Evolutionary conservation across 2,113 vertebrate species (phyloP), one percentile per base, ranked within the genome.

Genomic region (Paradoxurus hermaphroditus): DNA sequence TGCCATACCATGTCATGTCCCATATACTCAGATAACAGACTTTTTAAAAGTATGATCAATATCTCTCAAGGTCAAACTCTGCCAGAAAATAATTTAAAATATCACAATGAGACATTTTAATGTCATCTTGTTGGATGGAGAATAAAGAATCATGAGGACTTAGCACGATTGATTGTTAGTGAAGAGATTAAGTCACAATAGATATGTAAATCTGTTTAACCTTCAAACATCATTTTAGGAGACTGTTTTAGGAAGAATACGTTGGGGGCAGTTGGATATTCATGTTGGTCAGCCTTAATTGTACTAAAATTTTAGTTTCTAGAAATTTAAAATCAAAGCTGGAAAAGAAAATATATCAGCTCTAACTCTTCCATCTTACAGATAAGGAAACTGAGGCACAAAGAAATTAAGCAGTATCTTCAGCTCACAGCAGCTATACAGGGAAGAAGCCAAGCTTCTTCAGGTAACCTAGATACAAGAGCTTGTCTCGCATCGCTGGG

Each of bases 121-220:
- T 81, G 44, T 89, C 81, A 83, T 88, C 53, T 88, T 93, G 25
- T 84, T 92, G 51, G 70, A 93, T 27, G 14, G 65, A 94, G 23
- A 86, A 82, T 94, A 73, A 92, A 67, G 39, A 93, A 94, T 84
- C 84, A 65, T 82, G n/a, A 91, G 31, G 70, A 79, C 19, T 94
- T 93, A 51, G 10, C 53, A 91, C 21, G 92, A 90, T 15, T 84
- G 65, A 73, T 94, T 59, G 29, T 86, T 39, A 65, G 67, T 68
- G 92, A 77, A 29, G 41, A 75, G 82, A 85, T 44, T 56, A 93
- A 84, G 25, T 94, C 82, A 81, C 41, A n/a, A 59, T 63, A 41
- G 3, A 21, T 83, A 44, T 27, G 34, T 92, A 92, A 94, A 34
- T 83, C 62, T 85, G 16, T 62, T 88, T 93, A 87, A 97, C 56